Conservation (phyloP, 2,888 invertebrate species). For the Philhelius pedissequus region DNA sequence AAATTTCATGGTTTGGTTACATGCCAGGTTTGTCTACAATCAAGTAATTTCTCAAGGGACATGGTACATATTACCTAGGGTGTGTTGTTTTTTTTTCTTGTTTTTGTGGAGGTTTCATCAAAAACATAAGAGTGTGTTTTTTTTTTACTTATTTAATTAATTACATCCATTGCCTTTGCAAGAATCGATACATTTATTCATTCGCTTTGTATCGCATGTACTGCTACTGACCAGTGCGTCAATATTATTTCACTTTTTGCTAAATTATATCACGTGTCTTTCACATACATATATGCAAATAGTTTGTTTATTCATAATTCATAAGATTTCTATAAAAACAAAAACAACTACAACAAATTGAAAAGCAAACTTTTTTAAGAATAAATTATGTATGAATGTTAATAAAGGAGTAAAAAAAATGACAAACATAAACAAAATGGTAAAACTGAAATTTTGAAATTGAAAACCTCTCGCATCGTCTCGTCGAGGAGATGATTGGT, state of each 20-base stretch:
- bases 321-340: background rate
- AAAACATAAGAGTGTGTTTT: background rate
- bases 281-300: background rate
- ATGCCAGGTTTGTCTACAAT: constrained; percentile 53
- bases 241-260: background rate
- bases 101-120: background rate
- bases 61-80: background rate
- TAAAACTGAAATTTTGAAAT: background rate
- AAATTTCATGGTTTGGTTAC: constrained; percentile 27
- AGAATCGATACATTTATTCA: background rate
- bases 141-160: background rate
- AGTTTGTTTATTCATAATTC: background rate
- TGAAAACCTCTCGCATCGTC: background rate
- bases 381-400: background rate
- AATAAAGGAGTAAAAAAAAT: background rate
- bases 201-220: background rate
- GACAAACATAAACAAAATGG: background rate
- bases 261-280: background rate
- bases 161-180: background rate
- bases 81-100: background rate
- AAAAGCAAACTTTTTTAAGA: background rate
- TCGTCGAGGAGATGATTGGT: background rate
- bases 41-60: constrained; percentile 60
- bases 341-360: background rate
- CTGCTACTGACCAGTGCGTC: background rate